Percentiles rank a stretch among this genome's conserved stretches.
These are phyloP conservation scores for Nasonovia ribisnigri DNA, from an alignment of 2,888 invertebrate species.

Conservation along the genomic window DNA sequence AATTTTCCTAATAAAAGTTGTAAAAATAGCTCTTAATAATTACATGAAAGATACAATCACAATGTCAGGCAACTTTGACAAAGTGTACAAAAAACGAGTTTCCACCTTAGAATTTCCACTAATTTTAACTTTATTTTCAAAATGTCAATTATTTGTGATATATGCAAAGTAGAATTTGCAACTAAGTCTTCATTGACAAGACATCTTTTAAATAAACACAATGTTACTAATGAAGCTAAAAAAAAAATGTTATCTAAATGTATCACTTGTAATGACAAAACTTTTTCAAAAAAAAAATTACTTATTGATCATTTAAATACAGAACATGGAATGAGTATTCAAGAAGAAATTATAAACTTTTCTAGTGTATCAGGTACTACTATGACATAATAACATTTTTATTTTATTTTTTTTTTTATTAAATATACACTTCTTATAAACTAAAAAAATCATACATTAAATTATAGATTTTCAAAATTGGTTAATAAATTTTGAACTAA, in stretches of 20 bases:
- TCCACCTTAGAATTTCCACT: neutral
- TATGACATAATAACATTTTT: too few species aligned
- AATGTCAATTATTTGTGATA: neutral
- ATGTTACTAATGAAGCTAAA: neutral
- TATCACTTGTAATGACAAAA: neutral
- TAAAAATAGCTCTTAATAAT: neutral
- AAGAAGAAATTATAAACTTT: neutral
- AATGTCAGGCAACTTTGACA: neutral
- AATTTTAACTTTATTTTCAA: neutral
- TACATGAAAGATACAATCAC: neutral
- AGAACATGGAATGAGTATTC: neutral
- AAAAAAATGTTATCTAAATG: neutral
- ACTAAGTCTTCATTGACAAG: constrained; percentile 19
- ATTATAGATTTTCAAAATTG: too few species aligned
- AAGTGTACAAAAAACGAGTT: neutral
- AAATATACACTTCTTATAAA: too few species aligned
- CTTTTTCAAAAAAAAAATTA: neutral
- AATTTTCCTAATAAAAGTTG: neutral
- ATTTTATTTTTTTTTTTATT: too few species aligned
- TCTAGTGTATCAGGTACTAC: neutral
- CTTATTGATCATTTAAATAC: constrained; percentile 22
- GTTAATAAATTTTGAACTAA: neutral
- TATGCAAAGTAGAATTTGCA: neutral
- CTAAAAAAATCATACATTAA: too few species aligned
- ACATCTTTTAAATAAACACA: neutral